A percentile compares a stretch with the other conserved stretches of the same genome.
phyloP scores from a whole-genome alignment of 2,113 vertebrate genomes.

The Passer montanus region DNA sequence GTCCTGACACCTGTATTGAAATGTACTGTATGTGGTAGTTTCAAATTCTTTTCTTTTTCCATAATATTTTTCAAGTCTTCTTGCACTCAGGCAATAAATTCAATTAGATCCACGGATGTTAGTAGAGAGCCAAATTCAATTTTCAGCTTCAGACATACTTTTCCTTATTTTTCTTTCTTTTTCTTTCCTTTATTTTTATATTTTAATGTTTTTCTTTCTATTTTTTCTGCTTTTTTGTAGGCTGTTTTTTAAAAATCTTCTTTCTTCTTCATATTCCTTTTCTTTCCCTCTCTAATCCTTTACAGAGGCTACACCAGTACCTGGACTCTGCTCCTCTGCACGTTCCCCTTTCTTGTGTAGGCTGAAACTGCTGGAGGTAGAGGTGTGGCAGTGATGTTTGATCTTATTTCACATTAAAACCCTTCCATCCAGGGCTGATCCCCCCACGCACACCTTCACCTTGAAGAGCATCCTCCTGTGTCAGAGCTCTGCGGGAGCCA shows the following conservation, averaged over 20 bases:
- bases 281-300: background rate
- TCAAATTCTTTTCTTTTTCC: constrained; percentile 69
- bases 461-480: constrained; percentile 21
- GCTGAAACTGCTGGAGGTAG: constrained; percentile 49
- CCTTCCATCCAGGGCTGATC: background rate
- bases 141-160: background rate
- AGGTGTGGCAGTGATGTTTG: constrained; percentile 50
- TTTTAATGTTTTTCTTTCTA: fast-evolving
- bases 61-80: constrained; percentile 66
- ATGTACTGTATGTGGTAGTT: constrained; percentile 54
- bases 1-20: constrained; percentile 48
- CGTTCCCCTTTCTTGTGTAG: background rate
- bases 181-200: background rate
- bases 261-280: fast-evolving
- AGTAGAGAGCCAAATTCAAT: background rate
- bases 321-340: constrained; percentile 25
- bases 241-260: too few species aligned
- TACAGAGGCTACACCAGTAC: background rate
- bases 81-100: constrained; percentile 64
- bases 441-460: constrained; percentile 48
- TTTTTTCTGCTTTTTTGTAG: fast-evolving
- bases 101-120: background rate
- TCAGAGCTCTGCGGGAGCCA: background rate
- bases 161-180: background rate
- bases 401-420: constrained; percentile 46